Percentiles rank a stretch among this genome's conserved stretches.
Evolutionary conservation across 1,140 invertebrate species (phyloP).

Genomic region (Psix sp.): DNA sequence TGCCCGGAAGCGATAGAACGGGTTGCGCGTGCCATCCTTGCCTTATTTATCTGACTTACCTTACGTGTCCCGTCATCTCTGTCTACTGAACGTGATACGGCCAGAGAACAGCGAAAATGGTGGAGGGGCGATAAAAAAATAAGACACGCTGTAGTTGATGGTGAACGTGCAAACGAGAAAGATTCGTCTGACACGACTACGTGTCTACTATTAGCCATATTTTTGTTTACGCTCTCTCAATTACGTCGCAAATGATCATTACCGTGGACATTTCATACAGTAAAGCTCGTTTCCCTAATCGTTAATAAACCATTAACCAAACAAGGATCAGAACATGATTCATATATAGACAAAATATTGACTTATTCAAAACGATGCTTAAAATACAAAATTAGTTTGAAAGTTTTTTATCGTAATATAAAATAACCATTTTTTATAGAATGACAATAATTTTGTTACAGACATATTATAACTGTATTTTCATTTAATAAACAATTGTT

Average conservation of each 20-base stretch:
- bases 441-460: no score
- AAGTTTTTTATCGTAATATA: no score
- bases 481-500: no score
- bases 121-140: constrained; percentile 19
- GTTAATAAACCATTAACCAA: constrained; percentile 69
- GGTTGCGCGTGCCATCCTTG: constrained; percentile 73
- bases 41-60: constrained; percentile 60
- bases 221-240: constrained; percentile 64
- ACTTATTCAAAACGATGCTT: no score
- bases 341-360: no score
- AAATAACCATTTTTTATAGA: no score
- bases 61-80: constrained; percentile 51
- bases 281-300: constrained; percentile 71
- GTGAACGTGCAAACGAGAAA: constrained; percentile 24
- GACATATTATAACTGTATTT: no score
- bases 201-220: constrained; percentile 46
- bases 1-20: constrained; percentile 75
- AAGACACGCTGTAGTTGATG: constrained; percentile 6
- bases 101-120: constrained; percentile 19
- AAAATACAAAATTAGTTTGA: no score
- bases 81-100: constrained; percentile 46
- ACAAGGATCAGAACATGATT: no score
- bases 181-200: constrained; percentile 18
- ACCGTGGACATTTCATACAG: constrained; percentile 69
- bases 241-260: constrained; percentile 71